A percentile compares a stretch with the other conserved stretches of the same genome.
phyloP scores from a whole-genome alignment of 2,888 invertebrate genomes.

The Catonia carolina region DNA sequence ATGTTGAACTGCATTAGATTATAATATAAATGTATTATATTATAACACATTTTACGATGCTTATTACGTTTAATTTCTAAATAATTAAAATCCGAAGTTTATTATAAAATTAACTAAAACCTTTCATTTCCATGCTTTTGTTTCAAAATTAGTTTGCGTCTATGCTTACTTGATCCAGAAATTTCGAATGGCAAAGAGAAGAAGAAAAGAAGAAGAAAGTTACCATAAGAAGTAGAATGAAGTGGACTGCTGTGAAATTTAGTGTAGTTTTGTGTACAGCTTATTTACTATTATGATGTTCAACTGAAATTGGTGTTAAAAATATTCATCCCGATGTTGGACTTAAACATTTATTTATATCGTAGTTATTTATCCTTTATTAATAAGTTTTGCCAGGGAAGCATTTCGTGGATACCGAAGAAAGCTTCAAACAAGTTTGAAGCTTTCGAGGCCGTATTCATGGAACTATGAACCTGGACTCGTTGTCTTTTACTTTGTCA shows the following conservation, averaged over 20 bases:
- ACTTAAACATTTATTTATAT: constrained; percentile 45
- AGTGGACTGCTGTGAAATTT: constrained; percentile 1
- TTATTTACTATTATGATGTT: constrained; percentile 30
- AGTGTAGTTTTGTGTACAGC: constrained; percentile 9
- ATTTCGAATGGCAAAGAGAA: too few relatives aligned
- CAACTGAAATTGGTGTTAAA: constrained; percentile 31
- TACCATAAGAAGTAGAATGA: too few relatives aligned
- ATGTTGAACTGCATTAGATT: too few relatives aligned
- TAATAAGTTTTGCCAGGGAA: constrained; percentile 44
- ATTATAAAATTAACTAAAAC: too few relatives aligned
- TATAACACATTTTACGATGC: too few relatives aligned
- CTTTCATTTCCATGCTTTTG: too few relatives aligned
- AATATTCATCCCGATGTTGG: constrained; percentile 48
- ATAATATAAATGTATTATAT: too few relatives aligned
- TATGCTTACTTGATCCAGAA: too few relatives aligned
- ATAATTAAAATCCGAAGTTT: too few relatives aligned
- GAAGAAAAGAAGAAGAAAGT: too few relatives aligned
- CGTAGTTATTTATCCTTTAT: constrained; percentile 45
- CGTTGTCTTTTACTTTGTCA: constrained; percentile 97
- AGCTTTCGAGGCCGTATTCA: constrained; percentile 88
- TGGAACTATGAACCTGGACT: constrained; percentile 99
- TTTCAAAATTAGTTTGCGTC: too few relatives aligned
- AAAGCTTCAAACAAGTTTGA: constrained; percentile 91
- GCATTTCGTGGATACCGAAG: constrained; percentile 68
- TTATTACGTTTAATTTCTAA: too few relatives aligned